A percentile compares a stretch with the other conserved stretches of the same genome.
These are phyloP conservation scores for Drosophila borealis DNA, from an alignment of 2,888 invertebrate species.

Conservation along the genomic window DNA sequence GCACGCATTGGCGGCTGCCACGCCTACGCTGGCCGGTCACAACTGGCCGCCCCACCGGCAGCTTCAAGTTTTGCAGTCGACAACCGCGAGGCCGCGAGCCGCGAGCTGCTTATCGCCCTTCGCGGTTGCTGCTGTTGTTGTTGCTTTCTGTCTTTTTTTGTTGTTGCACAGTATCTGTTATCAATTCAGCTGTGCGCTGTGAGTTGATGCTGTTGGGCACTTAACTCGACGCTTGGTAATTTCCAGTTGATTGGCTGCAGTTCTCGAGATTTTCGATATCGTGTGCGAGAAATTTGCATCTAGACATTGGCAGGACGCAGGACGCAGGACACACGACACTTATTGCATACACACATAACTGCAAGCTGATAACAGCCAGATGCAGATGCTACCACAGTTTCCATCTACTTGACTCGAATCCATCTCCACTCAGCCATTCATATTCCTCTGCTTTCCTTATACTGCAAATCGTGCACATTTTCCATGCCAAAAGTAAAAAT, in stretches of 20 bases:
- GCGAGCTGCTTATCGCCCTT: slow-evolving; percentile 65
- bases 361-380: slow-evolving; percentile 26
- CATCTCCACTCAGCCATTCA: slow-evolving; percentile 27
- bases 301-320: slow-evolving; percentile 20
- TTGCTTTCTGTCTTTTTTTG: slow-evolving; percentile 11
- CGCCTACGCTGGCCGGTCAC: slow-evolving; percentile 54
- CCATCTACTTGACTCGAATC: slow-evolving; percentile 23
- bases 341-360: slow-evolving; percentile 30
- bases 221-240: slow-evolving; percentile 72
- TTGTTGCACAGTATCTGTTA: slow-evolving; percentile 59
- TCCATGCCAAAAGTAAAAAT: slow-evolving; percentile 50
- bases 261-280: slow-evolving; percentile 73
- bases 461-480: slow-evolving; percentile 3
- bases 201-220: slow-evolving; percentile 47
- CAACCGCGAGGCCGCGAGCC: slow-evolving; percentile 64
- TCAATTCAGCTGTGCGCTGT: slow-evolving; percentile 62
- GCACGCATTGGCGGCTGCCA: slow-evolving; percentile 40
- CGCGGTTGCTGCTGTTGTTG: slow-evolving; percentile 27
- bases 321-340: slow-evolving; percentile 16
- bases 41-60: slow-evolving; percentile 42
- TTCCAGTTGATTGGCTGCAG: slow-evolving; percentile 81
- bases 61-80: slow-evolving; percentile 46
- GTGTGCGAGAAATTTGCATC: slow-evolving; percentile 65
- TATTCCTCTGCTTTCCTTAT: slow-evolving; percentile 28
- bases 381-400: slow-evolving; percentile 40